phyloP scores from a whole-genome alignment of 2,888 invertebrate genomes.

The Caenorhabditis sp. region DNA sequence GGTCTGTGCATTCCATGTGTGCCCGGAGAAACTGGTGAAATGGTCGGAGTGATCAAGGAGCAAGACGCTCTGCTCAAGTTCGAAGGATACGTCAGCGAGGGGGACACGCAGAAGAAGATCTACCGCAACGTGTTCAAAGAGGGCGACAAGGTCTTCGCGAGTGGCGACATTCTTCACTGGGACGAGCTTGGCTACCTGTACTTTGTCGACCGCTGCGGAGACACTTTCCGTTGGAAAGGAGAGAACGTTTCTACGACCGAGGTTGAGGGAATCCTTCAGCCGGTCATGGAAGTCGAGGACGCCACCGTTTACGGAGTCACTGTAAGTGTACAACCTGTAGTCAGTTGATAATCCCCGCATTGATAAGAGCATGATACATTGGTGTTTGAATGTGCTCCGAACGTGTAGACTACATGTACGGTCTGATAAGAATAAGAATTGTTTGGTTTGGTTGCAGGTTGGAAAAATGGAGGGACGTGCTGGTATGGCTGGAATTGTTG shows the following conservation, averaged over 20 bases:
- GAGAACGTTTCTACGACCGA: slow-evolving; percentile 91
- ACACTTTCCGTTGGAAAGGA: slow-evolving; percentile 83
- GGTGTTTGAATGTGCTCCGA: too few species aligned
- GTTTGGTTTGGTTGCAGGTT: slow-evolving; percentile 39
- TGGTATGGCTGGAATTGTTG: slow-evolving; percentile 93
- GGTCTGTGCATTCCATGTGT: slow-evolving; percentile 90
- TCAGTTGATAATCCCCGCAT: too few species aligned
- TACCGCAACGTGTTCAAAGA: slow-evolving; percentile 89
- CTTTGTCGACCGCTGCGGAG: slow-evolving; percentile 94
- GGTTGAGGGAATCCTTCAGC: slow-evolving; percentile 92
- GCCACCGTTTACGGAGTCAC: slow-evolving; percentile 93
- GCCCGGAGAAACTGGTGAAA: slow-evolving; percentile 91
- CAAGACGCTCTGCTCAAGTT: slow-evolving; percentile 91
- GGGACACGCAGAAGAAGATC: slow-evolving; percentile 92
- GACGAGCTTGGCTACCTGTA: slow-evolving; percentile 94
- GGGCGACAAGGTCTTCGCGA: slow-evolving; percentile 85
- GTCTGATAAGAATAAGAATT: neutral
- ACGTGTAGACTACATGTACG: too few species aligned
- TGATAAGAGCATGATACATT: too few species aligned
- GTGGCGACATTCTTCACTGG: slow-evolving; percentile 88
- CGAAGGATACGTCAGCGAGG: slow-evolving; percentile 85
- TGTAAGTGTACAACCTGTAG: slow-evolving; percentile 84
- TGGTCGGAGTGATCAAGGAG: slow-evolving; percentile 93
- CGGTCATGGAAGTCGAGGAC: slow-evolving; percentile 88
- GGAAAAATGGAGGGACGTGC: slow-evolving; percentile 85